Evolutionary conservation across 2,888 invertebrate species (phyloP).

Genomic region (Synanthedon tipuliformis): DNA sequence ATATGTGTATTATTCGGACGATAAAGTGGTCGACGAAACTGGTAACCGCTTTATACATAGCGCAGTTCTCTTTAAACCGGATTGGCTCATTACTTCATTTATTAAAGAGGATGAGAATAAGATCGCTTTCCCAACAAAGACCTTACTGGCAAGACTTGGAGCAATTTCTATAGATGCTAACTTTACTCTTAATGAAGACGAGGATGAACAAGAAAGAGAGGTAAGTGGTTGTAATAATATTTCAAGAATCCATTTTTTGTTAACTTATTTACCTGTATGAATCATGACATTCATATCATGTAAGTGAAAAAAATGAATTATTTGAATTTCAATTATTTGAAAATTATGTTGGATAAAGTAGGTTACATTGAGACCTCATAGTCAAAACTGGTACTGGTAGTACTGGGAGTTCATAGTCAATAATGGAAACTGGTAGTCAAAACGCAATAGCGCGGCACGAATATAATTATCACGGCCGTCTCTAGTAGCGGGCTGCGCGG

Average conservation of each 20-base stretch:
- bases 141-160: slow-evolving; percentile 49
- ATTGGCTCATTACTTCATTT: slow-evolving; percentile 47
- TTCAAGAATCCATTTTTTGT: too few species aligned
- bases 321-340: too few species aligned
- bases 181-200: slow-evolving; percentile 50
- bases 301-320: too few species aligned
- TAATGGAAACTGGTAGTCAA: too few species aligned
- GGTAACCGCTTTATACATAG: slow-evolving; percentile 35
- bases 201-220: slow-evolving; percentile 58
- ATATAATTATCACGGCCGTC: too few species aligned
- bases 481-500: too few species aligned
- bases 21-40: slow-evolving; percentile 27
- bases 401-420: too few species aligned
- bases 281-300: too few species aligned
- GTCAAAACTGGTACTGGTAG: too few species aligned
- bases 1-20: slow-evolving; percentile 50
- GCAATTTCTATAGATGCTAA: slow-evolving; percentile 37
- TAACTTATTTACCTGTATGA: not conserved
- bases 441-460: too few species aligned
- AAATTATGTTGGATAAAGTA: too few species aligned
- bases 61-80: slow-evolving; percentile 37
- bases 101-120: slow-evolving; percentile 22
- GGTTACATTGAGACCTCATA: too few species aligned
- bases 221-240: slow-evolving; percentile 15
- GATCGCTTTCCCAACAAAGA: slow-evolving; percentile 39